Percentiles rank a stretch among this genome's conserved stretches.
phyloP scores from a whole-genome alignment of 1,140 invertebrate genomes.

The Brachionus rubens region DNA sequence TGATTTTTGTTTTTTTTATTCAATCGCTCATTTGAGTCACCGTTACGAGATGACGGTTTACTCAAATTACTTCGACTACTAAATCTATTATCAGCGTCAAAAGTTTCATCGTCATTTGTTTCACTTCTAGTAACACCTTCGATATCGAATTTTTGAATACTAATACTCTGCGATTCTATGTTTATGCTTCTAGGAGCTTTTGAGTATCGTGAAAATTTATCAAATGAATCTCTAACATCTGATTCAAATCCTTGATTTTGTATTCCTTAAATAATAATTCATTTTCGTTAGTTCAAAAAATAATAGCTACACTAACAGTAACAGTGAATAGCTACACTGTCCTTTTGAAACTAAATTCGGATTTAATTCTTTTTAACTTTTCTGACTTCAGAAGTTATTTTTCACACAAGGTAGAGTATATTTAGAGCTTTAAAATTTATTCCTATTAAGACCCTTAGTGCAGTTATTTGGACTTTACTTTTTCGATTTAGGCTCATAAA shows the following conservation, averaged over 20 bases:
- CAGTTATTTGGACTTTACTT: too few species aligned
- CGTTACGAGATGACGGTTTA: neutral
- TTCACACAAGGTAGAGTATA: too few species aligned
- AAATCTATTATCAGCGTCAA: too few species aligned
- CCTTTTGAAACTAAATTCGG: too few species aligned
- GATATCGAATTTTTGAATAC: neutral
- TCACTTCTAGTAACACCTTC: constrained; percentile 17
- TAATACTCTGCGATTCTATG: constrained; percentile 10
- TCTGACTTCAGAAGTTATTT: too few species aligned
- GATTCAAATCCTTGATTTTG: constrained; percentile 31
- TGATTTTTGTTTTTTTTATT: constrained; percentile 9
- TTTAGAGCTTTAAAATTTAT: too few species aligned
- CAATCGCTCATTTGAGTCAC: neutral
- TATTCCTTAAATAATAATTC: neutral
- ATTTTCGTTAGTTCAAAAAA: too few species aligned
- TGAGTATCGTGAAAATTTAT: constrained; percentile 10
- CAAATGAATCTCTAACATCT: neutral
- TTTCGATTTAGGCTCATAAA: too few species aligned
- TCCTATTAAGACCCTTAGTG: too few species aligned
- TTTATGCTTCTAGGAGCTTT: constrained; percentile 21
- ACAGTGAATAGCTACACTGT: too few species aligned
- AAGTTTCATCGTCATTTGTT: neutral
- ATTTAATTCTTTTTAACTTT: too few species aligned
- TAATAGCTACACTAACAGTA: too few species aligned
- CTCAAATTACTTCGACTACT: neutral